Evolutionary conservation across 2,113 vertebrate genomes (phyloP), one percentile per base, ranked within the genome.

Genomic region (Tympanuchus pallidicinctus): DNA sequence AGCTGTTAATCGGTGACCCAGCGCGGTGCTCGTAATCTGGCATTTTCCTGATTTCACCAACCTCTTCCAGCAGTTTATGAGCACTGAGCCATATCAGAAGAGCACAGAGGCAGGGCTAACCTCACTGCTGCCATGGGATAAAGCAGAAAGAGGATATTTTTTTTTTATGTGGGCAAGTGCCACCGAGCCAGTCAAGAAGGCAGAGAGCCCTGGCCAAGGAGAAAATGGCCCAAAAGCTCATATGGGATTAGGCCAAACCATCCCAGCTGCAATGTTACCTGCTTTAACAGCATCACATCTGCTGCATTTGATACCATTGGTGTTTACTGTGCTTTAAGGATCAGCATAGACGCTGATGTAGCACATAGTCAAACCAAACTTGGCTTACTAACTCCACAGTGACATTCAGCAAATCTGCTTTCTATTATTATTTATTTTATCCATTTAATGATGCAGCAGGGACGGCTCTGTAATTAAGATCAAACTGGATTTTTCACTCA

Each of bases 361-460:
- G 86, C 48, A n/a, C 69, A 73, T n/a, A 27, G 19, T 13, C 2
- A 0, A 40, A 12, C 22, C 25, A 52, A 79, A 79, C 50, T 70
- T 67, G 70, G 65, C 88, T 43, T 38, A 7, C 69, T 18, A 27
- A 36, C 30, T 82, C 80, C 43, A 21, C 66, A 67, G 83, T 65
- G 80, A 78, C 90, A 78, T 81, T 81, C 67, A 88, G 86, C 38
- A 90, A 94, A 88, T 90, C 83, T 96, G 83, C 70, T 95, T 90
- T 73, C 83, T 67, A 38, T 86, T 95, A 72, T 86, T 75, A 78
- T 74, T 89, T 77, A n/a, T 85, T 94, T 89, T 88, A 86, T 96
- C 79, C 71, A 10, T 28, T 74, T 92, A 93, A 86, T 1, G 48
- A 86, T 92, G 61, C 74, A 86, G 80, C 83, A 88, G 95, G 76